Base-by-base conservation (phyloP, 2,113 vertebrate species). In the Trachemys scripta region DNA sequence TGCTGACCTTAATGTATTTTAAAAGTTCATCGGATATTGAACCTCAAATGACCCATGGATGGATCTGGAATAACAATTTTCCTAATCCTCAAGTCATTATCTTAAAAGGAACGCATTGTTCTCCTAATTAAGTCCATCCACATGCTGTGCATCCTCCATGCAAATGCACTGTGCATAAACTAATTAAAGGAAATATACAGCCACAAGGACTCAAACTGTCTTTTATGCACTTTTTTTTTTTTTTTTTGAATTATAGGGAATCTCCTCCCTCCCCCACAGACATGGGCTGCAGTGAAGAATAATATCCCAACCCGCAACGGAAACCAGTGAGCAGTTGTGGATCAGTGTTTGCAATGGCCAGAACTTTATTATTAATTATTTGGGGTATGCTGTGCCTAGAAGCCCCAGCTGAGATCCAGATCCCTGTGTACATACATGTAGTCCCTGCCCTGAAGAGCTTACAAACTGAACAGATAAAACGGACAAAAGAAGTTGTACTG, bases 131-230 rank as follows among this genome's bases (percentile, higher is more conserved):
- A 98, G 97, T 98, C 95, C 83, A 35, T 97, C 97, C 97, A 97
- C 96, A 98, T 50, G 88, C 95, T 97, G 97, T 97, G 97, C 97
- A 94, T 97, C 97, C 98, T 98, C 96, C 97, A 98, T 98, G 97
- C 97, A 98, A 98, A 98, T 97, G 97, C 96, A 97, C 95, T 97
- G 90, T 96, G 97, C 97, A 97, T 97, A 98, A 98, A 98, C 97
- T 98, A 98, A 98, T 98, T 98, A 98, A 98, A 97, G 95, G 96
- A 97, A 97, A 97, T 97, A 97, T 95, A 97, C 97, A 98, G 97
- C 97, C 96, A 95, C 96, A 95, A 98, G 98, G 97, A 98, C 96
- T 98, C 95, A 95, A 98, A 96, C 89, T 95, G 97, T 95, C 96
- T 97, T 97, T 97, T 96, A 89, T 97, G 95, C 95, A 98, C 96